Evolutionary conservation across 2,888 invertebrate genomes (phyloP).

Genomic region (Hetaerina titia): DNA sequence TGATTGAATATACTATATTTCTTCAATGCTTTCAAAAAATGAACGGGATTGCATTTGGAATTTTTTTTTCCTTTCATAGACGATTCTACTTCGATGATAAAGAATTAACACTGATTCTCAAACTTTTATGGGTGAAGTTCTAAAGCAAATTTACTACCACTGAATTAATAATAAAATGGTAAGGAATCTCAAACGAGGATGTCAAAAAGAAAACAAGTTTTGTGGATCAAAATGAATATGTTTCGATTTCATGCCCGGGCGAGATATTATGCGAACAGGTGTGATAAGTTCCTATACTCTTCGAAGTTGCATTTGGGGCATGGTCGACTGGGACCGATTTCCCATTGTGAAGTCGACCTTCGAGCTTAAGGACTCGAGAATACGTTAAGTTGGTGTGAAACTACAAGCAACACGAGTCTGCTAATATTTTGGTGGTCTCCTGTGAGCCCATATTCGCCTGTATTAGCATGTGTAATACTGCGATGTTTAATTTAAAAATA

Average conservation of each 20-base stretch:
- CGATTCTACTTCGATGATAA: too few relatives aligned
- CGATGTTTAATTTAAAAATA: too few relatives aligned
- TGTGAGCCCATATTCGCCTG: not conserved
- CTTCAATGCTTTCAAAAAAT: too few relatives aligned
- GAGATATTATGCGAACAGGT: not conserved
- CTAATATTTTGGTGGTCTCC: not conserved
- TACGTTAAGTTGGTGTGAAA: not conserved
- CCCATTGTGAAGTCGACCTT: not conserved
- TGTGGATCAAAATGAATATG: not conserved
- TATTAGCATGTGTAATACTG: too few relatives aligned
- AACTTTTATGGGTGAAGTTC: too few relatives aligned
- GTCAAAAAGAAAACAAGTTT: not conserved
- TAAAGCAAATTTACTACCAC: not conserved
- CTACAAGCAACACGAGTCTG: not conserved
- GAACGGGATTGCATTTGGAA: too few relatives aligned
- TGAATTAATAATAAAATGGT: not conserved
- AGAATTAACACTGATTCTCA: too few relatives aligned
- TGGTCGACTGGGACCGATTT: not conserved
- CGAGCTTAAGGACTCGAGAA: not conserved
- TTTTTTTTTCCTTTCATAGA: too few relatives aligned
- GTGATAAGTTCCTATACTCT: not conserved
- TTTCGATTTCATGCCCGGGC: not conserved
- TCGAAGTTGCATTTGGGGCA: not conserved
- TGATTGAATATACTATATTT: too few relatives aligned
- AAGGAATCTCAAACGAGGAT: not conserved